Percentiles rank a stretch among this genome's conserved stretches.
These are phyloP conservation scores for Thunnus maccoyii DNA, from an alignment of 2,113 vertebrate genomes.

Conservation along the genomic window DNA sequence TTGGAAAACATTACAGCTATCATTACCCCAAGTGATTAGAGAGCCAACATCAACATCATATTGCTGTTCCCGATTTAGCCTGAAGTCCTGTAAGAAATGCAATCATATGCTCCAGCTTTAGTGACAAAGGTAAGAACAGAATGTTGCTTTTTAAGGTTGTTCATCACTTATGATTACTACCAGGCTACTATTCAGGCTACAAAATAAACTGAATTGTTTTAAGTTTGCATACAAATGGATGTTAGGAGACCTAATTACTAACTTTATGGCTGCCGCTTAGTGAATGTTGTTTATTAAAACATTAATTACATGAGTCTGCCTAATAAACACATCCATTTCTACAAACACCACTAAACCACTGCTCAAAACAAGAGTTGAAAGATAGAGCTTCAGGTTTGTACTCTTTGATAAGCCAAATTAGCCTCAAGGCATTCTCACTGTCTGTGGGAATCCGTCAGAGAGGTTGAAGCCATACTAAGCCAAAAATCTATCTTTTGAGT, in stretches of 20 bases:
- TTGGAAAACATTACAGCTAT: slow-evolving; percentile 14
- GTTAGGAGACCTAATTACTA: slow-evolving; percentile 4
- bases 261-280: background rate
- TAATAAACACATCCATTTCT: background rate
- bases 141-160: slow-evolving; percentile 11
- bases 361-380: background rate
- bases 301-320: slow-evolving; percentile 4
- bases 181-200: background rate
- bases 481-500: background rate
- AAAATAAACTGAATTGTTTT: slow-evolving; percentile 8
- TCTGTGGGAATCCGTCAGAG: slow-evolving; percentile 10
- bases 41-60: slow-evolving; percentile 22
- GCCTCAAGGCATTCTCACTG: background rate
- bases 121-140: slow-evolving; percentile 45
- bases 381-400: background rate
- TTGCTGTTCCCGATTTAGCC: slow-evolving; percentile 31
- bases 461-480: slow-evolving; percentile 7
- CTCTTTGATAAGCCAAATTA: slow-evolving; percentile 5
- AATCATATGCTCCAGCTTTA: slow-evolving; percentile 29
- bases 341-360: background rate
- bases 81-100: slow-evolving; percentile 15
- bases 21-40: slow-evolving; percentile 24
- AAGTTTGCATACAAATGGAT: slow-evolving; percentile 2
- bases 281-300: slow-evolving; percentile 17
- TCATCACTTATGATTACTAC: background rate